Evolutionary conservation across 2,888 invertebrate species (phyloP), one percentile per base, ranked within the genome.

Genomic region (Stenichneumon culpator): DNA sequence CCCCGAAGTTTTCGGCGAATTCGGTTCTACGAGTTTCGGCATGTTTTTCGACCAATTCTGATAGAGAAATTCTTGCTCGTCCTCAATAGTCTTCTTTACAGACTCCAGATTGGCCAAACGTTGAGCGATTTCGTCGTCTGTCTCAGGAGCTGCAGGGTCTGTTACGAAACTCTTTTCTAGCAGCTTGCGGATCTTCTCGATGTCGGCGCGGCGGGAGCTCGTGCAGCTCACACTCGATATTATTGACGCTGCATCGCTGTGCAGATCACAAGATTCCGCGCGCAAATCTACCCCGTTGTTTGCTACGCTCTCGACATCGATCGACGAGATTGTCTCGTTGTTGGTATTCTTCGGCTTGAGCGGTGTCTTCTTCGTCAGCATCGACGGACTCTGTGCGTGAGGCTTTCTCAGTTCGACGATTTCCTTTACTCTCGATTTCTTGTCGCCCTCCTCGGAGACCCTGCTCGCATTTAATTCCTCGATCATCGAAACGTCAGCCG

Each of bases 401-500:
- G 83, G 79, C 11, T 6, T 36, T 69, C 79, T 22, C 52, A 79
- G 11, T 2, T 39, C 19, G 25, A 2, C 1, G 5, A 4, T 14
- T 67, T 28, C 9, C 9, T 9, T n/a, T 5, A 5, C 63, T 63
- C 36, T 47, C 5, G 6, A 3, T 28, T 19, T 14, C 9, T 57
- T 60, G 2, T 44, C 70, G 25, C 16, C 19, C 9, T 75, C 50
- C 5, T 50, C 47, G 6, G 65, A 60, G 16, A 11, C 11, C 16
- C 52, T 70, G 57, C 47, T 72, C 14, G 52, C 22, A 50, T 78
- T 73, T 0, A 67, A 50, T 25, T 78, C 67, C 2, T 72, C 65
- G 19, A 47, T 47, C 60, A 36, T 22, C 25, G 28, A 47, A 7
- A 5, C 32, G 19, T 39, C 7, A 3, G 11, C 7, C 25, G 73